Base-by-base conservation (phyloP, 2,113 vertebrate species). In the Centropus unirufus region DNA sequence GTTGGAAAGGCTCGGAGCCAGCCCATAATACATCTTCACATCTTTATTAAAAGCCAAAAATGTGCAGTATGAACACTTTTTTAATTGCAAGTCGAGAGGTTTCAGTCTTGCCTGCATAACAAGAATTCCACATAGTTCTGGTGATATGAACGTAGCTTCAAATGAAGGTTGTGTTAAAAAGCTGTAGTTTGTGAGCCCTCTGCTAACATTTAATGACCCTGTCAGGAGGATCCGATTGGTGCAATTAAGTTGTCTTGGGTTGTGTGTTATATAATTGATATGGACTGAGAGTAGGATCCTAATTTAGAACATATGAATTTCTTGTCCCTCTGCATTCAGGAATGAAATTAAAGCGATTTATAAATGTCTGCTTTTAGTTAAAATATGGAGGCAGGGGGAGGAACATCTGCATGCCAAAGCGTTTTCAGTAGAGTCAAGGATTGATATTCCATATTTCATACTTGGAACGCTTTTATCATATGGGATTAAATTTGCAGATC, bases 251-350 rank as follows among this genome's bases (percentile, higher is more conserved):
- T 98, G 98, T 98, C 98, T 98, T 98, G 97, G 97, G 97, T 97
- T 98, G 98, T 98, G 98, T 98, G 98, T 98, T 98, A 97, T 97
- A 98, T 98, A 98, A 99, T 98, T 98, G 98, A 98, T 98, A 98
- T 92, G 97, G 98, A 98, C 98, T 98, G 98, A 97, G 95, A 98
- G 97, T 98, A 98, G 91, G 98, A 98, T 97, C 94, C 97, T 98
- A 98, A 99, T 98, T 98, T 96, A 91, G 97, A 98, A 98, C 98
- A 98, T 97, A 97, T 97, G 98, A 98, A 96, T 97, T 96, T 97
- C 98, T 97, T 98, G 98, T 98, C 98, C 97, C 97, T 95, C 97
- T 98, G 96, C 92, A 94, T 98, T 98, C 96, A 72, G 97, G 98
- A 98, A 98, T 96, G 87, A 98, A 98, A 98, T 98, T 97, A 97